Percentiles rank a stretch among this genome's conserved stretches.
Evolutionary conservation across 1,140 invertebrate genomes (phyloP).

Genomic region (Camponotus floridanus): DNA sequence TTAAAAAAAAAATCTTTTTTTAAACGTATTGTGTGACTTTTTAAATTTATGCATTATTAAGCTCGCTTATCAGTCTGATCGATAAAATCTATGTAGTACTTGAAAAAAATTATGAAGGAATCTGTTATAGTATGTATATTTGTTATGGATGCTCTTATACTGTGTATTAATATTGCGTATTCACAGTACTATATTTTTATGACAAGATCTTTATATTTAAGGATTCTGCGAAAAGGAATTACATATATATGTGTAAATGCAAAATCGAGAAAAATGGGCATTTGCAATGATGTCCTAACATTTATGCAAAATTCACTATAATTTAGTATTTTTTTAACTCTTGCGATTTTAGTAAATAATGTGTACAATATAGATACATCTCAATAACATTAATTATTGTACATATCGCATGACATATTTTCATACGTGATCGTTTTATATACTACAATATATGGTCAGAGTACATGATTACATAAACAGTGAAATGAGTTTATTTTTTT

Average conservation of each 20-base stretch:
- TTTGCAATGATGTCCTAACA: slow-evolving; percentile 1
- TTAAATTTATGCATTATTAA: neutral
- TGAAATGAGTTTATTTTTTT: slow-evolving; percentile 17
- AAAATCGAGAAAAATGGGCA: neutral
- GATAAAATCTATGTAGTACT: neutral
- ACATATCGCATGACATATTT: slow-evolving; percentile 6
- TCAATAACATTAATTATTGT: too few species aligned
- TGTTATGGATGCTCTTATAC: neutral
- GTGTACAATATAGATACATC: slow-evolving; percentile 9
- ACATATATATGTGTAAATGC: neutral
- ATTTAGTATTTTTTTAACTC: neutral
- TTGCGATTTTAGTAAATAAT: slow-evolving; percentile 6
- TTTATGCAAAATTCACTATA: neutral
- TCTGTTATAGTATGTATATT: neutral
- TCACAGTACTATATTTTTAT: slow-evolving; percentile 13
- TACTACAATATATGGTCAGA: neutral
- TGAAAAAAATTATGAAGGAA: neutral
- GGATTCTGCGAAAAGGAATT: neutral
- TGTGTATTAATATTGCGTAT: neutral
- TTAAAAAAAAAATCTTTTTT: neutral
- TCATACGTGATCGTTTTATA: neutral
- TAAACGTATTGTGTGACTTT: slow-evolving; percentile 1
- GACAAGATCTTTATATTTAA: neutral
- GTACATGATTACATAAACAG: neutral
- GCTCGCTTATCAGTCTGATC: neutral